These are phyloP conservation scores for Limosa lapponica DNA, from an alignment of 2,797 vertebrate species.

Conservation along the genomic window DNA sequence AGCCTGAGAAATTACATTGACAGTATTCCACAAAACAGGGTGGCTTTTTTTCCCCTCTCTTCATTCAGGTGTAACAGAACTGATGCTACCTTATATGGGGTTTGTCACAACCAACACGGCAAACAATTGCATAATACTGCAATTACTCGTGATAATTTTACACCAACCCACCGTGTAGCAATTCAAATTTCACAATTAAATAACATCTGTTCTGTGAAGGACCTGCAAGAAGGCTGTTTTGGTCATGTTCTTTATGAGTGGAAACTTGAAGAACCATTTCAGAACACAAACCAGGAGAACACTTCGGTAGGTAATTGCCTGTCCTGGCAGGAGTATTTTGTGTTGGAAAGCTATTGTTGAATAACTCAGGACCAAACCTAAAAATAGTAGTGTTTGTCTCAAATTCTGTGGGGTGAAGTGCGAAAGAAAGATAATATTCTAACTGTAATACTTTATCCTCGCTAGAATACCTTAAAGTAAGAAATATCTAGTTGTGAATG, in stretches of 20 bases:
- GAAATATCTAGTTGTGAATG: neutral
- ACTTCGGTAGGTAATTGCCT: neutral
- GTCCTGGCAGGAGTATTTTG: neutral
- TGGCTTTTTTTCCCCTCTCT: fast-evolving
- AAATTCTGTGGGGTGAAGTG: neutral
- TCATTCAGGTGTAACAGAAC: neutral
- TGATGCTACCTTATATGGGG: neutral
- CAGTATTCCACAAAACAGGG: neutral
- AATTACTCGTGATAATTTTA: neutral
- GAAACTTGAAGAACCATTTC: neutral
- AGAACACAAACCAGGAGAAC: neutral
- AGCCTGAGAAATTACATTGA: neutral
- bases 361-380: neutral
- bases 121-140: neutral
- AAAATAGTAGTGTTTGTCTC: neutral
- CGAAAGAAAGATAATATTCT: neutral
- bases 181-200: neutral
- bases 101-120: neutral
- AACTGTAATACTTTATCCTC: neutral
- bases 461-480: neutral
- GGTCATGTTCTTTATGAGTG: neutral
- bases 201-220: neutral
- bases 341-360: neutral
- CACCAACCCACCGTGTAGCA: neutral
- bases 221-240: neutral